These are phyloP conservation scores for Zygaena filipendulae DNA, from an alignment of 2,888 invertebrate species.

Conservation along the genomic window DNA sequence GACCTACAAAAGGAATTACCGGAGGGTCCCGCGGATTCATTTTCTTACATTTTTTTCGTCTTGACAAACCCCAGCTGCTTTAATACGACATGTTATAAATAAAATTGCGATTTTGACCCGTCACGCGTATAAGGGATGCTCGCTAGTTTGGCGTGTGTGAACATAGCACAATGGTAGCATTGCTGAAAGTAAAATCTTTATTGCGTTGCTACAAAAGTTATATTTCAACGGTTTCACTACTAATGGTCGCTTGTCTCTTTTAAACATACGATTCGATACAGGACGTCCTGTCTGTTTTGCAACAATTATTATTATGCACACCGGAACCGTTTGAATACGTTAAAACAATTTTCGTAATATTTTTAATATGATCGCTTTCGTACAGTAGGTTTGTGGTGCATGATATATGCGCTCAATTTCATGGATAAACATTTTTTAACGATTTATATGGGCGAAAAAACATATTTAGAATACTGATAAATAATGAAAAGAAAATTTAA, in stretches of 20 bases:
- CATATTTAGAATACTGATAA: no score
- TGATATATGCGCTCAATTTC: no score
- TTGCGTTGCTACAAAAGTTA: constrained; percentile 15
- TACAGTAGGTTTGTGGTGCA: no score
- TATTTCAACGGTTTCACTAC: no score
- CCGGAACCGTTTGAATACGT: constrained; percentile 49
- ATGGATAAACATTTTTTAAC: no score
- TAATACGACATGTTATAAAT: constrained; percentile 62
- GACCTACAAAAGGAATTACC: constrained; percentile 26
- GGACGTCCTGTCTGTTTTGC: constrained; percentile 64
- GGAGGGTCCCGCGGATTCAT: constrained; percentile 42
- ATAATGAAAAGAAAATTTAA: no score
- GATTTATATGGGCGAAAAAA: no score
- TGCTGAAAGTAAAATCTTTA: not conserved
- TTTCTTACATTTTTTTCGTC: constrained; percentile 61
- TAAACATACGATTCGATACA: constrained; percentile 57
- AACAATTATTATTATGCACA: constrained; percentile 57
- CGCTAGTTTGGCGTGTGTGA: constrained; percentile 31
- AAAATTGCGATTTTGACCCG: constrained; percentile 67
- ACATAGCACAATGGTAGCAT: not conserved
- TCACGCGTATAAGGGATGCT: constrained; percentile 55
- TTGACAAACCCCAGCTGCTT: constrained; percentile 65
- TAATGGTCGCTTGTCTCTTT: no score
- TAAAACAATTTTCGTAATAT: constrained; percentile 15
- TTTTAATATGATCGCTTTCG: not conserved